Evolutionary conservation across 2,888 invertebrate species (phyloP).

Genomic region (Phrixothrix hirtus): DNA sequence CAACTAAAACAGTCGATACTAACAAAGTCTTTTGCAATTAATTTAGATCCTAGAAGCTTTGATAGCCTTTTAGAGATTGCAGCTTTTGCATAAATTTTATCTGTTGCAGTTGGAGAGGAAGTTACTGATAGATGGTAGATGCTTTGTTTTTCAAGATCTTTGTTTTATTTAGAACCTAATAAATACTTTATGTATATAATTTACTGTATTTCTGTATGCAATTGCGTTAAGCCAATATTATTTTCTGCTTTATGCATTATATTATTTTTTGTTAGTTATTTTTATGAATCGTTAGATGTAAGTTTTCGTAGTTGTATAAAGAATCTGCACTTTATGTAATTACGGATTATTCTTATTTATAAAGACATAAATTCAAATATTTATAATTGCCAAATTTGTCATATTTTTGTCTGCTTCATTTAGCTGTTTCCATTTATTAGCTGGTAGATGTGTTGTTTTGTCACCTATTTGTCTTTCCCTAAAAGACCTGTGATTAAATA

Average conservation of each 20-base stretch:
- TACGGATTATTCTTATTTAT: constrained; percentile 3
- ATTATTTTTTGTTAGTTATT: constrained; percentile 4
- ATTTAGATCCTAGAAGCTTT: constrained; percentile 19
- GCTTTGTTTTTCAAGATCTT: constrained; percentile 22
- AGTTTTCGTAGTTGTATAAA: constrained; percentile 2
- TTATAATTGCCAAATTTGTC: constrained; percentile 9
- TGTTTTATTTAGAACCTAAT: constrained; percentile 20
- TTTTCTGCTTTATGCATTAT: neutral
- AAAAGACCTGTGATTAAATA: constrained; percentile 48
- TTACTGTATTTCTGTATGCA: constrained; percentile 18
- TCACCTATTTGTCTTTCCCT: constrained; percentile 41
- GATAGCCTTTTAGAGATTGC: constrained; percentile 10
- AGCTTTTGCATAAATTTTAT: constrained; percentile 32
- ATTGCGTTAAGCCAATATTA: constrained; percentile 1
- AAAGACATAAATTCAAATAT: constrained; percentile 4
- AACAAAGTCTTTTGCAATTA: constrained; percentile 9
- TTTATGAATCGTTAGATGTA: neutral
- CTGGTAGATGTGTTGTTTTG: constrained; percentile 38
- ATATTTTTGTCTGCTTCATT: constrained; percentile 20
- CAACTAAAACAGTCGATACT: constrained; percentile 5
- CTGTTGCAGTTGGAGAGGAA: constrained; percentile 71
- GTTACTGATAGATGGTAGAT: constrained; percentile 71
- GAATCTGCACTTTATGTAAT: constrained; percentile 8
- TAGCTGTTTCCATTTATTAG: constrained; percentile 34
- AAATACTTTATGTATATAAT: no score